Base-by-base conservation (phyloP, 2,113 vertebrate species). In the Zosterops borbonicus region DNA sequence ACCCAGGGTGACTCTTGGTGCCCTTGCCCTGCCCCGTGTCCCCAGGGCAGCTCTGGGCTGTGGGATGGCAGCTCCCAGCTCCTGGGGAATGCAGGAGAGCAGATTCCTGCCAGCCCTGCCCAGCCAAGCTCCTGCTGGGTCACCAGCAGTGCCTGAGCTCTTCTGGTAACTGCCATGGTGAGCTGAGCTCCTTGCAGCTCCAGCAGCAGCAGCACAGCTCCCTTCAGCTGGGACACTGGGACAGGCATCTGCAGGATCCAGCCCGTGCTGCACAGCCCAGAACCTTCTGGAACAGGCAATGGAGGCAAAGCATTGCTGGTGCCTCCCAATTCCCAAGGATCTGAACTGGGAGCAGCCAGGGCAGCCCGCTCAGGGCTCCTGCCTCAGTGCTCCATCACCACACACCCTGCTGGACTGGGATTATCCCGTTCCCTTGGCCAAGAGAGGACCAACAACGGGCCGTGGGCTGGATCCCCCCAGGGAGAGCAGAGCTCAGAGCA, bases 401-500 rank as follows among this genome's bases (percentile, higher is more conserved):
- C 86, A 20, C 67, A 58, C 1, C 2, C 11, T 12, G 77, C 46
- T 9, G 69, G 6, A 49, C 33, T 17, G 14, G 3, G 22, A 46
- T 46, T 2, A 27, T 24, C 65, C 42, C 8, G 3, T 14, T 87
- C 89, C 86, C 86, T 68, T 14, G 58, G 58, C 22, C 58, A 19
- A 33, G 73, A 82, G 79, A 37, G 77, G 23, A 49, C 68, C 84
- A 19, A 25, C 49, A 21, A 15, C 0, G 55, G 62, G 60, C 41
- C 7, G 13, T 10, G 78, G 78, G 65, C 89, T 59, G 56, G 2
- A 42, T 76, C 44, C 69, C 94, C 94, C 76, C 28, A 11, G 21
- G 17, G 39, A 60, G 83, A 42, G 87, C 77, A 86, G 75, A 73
- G 80, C 92, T 89, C 78, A n/a, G 82, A 53, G 82, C 91, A 90